Base-by-base conservation (phyloP, 2,888 invertebrate genomes). In the Cerceris rybyensis region DNA sequence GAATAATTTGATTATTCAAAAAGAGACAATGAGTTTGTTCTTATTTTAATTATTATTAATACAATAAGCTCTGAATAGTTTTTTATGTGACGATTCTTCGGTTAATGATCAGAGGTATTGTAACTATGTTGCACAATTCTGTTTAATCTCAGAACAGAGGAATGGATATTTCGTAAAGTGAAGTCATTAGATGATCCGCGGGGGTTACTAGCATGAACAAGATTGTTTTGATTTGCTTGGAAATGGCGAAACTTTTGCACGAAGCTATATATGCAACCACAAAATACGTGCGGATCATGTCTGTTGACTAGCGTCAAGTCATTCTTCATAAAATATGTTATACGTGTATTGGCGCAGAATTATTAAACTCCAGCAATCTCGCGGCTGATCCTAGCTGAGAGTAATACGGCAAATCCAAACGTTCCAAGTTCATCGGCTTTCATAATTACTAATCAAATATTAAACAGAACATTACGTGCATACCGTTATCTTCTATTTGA, bases 261-360 rank as follows among this genome's bases (percentile, higher is more conserved):
- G 28, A 65, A 50, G 50, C 61, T 52, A 49, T 57, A 5, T 59
- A 59, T 16, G 43, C 68, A 54, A 17, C 46, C 42, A 7, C 55
- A 8, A 46, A 50, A 16, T 64, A 17, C 49, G 66, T 69, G 61
- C 50, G 42, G 14, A 46, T 17, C 28, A n/a, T 59, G 64, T 60
- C 17, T 68, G 72, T 70, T 67, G 75, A 70, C 72, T 69, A 64
- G 54, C 75, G 61, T 17, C 75, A 70, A 80, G 79, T 63, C 72
- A 73, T 78, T 79, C 75, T 57, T 67, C 16, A 28, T 28, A 28
- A 28, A 28, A 28, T 4, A 28, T 28, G 55, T 67, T 69, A 69
- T 80, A 83, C 70, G 81, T 84, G 81, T 84, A 83, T 87, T 87
- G 87, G 86, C 81, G 78, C 78, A 86, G 83, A 86, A 81, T 87